These are phyloP conservation scores for Mesembrinibis cayennensis DNA, from an alignment of 2,113 vertebrate species.

Conservation along the genomic window DNA sequence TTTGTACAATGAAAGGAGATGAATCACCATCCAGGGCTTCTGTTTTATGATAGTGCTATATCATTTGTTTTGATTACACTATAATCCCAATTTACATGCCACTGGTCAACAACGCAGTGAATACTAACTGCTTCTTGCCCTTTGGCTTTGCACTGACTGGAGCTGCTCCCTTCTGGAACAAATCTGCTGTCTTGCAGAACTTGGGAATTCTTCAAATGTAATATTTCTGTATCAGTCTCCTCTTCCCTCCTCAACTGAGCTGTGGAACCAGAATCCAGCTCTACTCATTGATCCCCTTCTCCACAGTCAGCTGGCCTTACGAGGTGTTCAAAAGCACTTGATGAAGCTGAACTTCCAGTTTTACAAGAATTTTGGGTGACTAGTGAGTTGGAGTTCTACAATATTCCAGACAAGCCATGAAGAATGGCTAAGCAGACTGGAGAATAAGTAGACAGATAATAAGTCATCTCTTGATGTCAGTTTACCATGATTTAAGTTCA, in stretches of 20 bases:
- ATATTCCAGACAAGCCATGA: background rate
- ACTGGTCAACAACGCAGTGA: background rate
- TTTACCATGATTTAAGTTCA: background rate
- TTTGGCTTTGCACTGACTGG: background rate
- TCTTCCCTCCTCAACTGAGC: background rate
- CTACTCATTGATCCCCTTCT: background rate
- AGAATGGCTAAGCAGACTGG: background rate
- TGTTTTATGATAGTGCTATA: background rate
- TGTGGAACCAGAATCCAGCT: background rate
- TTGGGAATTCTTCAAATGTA: background rate
- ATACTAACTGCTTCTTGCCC: slow-evolving; percentile 1
- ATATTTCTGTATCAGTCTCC: background rate
- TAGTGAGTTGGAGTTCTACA: background rate
- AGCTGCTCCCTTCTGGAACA: background rate
- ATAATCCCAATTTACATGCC: background rate
- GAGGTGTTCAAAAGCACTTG: background rate
- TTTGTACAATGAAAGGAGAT: background rate
- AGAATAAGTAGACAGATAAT: background rate
- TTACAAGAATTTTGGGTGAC: background rate
- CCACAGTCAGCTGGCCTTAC: background rate
- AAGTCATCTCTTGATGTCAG: background rate
- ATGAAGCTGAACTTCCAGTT: background rate
- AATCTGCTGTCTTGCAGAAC: background rate
- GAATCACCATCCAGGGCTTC: background rate
- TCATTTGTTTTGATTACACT: background rate